Base-by-base conservation (phyloP, 2,888 invertebrate genomes). In the Latheticus oryzae region DNA sequence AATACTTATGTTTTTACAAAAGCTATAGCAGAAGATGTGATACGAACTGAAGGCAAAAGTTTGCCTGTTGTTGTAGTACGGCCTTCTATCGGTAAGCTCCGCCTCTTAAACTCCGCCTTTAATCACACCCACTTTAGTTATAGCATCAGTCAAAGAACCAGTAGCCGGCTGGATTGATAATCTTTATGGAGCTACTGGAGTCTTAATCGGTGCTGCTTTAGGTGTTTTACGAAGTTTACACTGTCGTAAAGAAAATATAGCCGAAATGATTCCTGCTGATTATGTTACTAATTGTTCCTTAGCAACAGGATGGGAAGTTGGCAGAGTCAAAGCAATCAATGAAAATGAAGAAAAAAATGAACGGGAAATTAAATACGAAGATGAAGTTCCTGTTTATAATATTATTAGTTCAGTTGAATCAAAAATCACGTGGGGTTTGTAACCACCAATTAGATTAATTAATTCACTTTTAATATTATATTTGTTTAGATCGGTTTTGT, bases 1-100 rank as follows among this genome's bases (percentile, higher is more conserved):
- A 95, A 96, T 73, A 94, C 94, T 0, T 96, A 95, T 74, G 89
- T 93, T 1, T 90, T 88, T 73, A 95, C 95, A 0, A 96, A 96
- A 79, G 91, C 92, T 0, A 79, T 95, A 0, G 93, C 93, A 0
- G 96, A 96, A 72, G 85, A 88, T 55, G 81, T 90, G 1, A 81
- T 95, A 0, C 79, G 84, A 52, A 83, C 81, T 24, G 85, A 88
- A 69, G 87, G 86, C 0, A 82, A 79, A 33, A 83, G 84, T 3
- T 75, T 95, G 63, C 94, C 95, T 0, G 81, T 91, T 11, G 89
- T 89, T 59, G 86, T 95, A 55, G 84, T 93, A 61, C 81, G 95
- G 61, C 95, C 95, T 0, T 88, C 92, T 0, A 92, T 95, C 63
- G 90, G 89, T 89, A 76, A 78, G 38, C 12, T 5, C 19, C 37